Evolutionary conservation across 2,888 invertebrate genomes (phyloP), one percentile per base, ranked within the genome.

Genomic region (Tholera decimalis): DNA sequence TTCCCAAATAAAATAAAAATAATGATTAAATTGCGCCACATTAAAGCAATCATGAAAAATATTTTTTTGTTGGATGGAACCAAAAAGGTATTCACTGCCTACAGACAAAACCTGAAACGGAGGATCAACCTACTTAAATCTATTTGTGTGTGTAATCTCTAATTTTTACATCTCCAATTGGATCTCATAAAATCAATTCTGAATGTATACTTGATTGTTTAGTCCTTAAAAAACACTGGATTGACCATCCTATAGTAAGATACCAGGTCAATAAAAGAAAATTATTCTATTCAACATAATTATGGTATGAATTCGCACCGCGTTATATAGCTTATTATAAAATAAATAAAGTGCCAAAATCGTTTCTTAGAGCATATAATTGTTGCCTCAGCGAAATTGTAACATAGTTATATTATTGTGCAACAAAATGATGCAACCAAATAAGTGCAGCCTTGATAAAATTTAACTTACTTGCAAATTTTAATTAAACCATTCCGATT

Each of bases 401-500:
- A 46, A 30, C 15, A 41, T 30, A 18, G 18, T 35, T 28, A 44
- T 61, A 24, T 44, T 33, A 37, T 47, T 62, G 20, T 68, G 58
- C 28, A 73, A 47, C 35, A 30, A 56, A 56, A 68, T 69, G 8
- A 49, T 41, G 70, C 71, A 76, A 62, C 62, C 15, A 62, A 46
- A 55, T 22, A 43, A 57, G 58, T 55, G 41, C 46, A 57, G 59
- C 51, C 20, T 35, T 51, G 18, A 41, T 43, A 37, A 77, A 53
- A 58, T 77, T 47, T 6, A 56, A 46, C 35, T 20, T 51, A 56
- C 22, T 56, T 50, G 73, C 77, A 60, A 41, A 9, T 77, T 76
- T 71, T 57, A 41, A 71, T 54, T 41, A 65, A 54, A 53, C 56
- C 43, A 50, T 50, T 63, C 47, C 6, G n/a, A 53, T 70, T 46